Conservation (phyloP, 2,888 invertebrate genomes). For the Julus scandinavius region DNA sequence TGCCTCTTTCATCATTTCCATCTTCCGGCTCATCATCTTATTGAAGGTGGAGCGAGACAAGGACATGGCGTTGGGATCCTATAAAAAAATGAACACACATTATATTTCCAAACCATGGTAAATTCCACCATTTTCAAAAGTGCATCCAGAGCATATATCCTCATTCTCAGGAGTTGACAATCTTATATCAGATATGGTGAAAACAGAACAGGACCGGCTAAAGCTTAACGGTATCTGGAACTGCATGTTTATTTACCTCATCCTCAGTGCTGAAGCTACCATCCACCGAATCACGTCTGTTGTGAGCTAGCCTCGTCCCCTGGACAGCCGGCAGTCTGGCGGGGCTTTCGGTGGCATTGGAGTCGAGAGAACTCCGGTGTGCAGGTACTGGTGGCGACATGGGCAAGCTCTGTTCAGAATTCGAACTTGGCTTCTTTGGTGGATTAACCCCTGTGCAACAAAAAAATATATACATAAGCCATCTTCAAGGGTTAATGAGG, state of each 20-base stretch:
- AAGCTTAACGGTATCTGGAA: no score
- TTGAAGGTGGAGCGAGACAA: conserved; percentile 55
- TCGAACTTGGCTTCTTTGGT: not conserved
- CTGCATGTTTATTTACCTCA: not conserved
- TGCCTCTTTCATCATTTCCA: conserved; percentile 56
- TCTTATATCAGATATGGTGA: no score
- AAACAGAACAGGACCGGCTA: no score
- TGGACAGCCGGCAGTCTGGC: conserved; percentile 40
- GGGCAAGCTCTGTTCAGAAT: not conserved
- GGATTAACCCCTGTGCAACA: not conserved
- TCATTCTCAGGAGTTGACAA: no score
- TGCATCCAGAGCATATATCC: no score
- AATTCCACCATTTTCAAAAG: not conserved
- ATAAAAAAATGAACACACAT: not conserved
- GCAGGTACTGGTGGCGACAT: conserved; percentile 24
- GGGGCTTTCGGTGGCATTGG: not conserved
- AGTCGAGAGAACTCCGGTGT: not conserved
- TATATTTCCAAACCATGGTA: not conserved
- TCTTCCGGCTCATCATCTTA: conserved; percentile 55
- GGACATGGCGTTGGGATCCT: conserved; percentile 55
- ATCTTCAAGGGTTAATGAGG: no score
- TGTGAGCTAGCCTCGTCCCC: conserved; percentile 6
- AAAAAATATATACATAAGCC: not conserved
- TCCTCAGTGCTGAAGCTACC: conserved; percentile 47
- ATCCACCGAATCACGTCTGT: conserved; percentile 34